Conservation (phyloP, 1,140 invertebrate species). For the Grapholita molesta region DNA sequence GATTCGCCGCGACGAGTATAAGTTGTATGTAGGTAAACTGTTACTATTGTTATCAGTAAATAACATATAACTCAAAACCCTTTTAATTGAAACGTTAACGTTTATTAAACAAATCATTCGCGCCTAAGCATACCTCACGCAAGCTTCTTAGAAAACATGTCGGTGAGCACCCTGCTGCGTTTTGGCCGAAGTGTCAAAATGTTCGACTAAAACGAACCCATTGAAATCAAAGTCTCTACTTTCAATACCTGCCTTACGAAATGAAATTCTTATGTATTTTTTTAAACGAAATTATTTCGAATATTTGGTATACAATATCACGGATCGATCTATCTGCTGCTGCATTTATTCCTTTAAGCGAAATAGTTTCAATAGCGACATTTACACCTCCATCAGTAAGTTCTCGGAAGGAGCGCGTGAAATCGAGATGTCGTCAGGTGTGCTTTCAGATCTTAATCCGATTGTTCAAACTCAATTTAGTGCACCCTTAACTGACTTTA, state of each 20-base stretch:
- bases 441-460: conserved; percentile 44
- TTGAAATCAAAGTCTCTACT: conserved; percentile 32
- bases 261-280: conserved; percentile 17
- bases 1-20: too few species aligned
- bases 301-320: conserved; percentile 55
- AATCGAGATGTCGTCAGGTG: conserved; percentile 53
- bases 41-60: too few species aligned
- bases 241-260: conserved; percentile 1
- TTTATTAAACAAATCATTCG: neutral
- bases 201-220: conserved; percentile 62
- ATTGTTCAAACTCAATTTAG: conserved; percentile 29
- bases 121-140: conserved; percentile 45
- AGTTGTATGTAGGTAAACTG: too few species aligned
- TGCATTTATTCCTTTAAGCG: conserved; percentile 38
- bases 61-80: too few species aligned
- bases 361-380: conserved; percentile 50
- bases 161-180: conserved; percentile 55
- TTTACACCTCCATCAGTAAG: conserved; percentile 43
- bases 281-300: conserved; percentile 10
- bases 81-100: conserved; percentile 5
- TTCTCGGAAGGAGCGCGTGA: conserved; percentile 55
- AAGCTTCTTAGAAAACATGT: conserved; percentile 57
- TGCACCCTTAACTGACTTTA: conserved; percentile 8
- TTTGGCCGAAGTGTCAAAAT: conserved; percentile 74
- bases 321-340: conserved; percentile 44